Conservation (phyloP, 2,888 invertebrate species). For the Habrosyne pyritoides region DNA sequence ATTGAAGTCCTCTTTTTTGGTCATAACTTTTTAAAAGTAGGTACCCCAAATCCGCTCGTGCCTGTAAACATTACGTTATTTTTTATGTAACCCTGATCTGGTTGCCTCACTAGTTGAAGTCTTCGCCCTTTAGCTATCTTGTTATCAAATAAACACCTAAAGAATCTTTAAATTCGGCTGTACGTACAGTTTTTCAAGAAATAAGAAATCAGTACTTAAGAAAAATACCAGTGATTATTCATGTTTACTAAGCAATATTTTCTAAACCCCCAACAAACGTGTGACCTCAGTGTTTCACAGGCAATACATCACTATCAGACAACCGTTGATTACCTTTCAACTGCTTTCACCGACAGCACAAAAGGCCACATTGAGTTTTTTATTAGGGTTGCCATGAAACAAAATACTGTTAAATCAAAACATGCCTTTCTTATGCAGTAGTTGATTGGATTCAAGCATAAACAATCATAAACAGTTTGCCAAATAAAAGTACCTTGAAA, state of each 20-base stretch:
- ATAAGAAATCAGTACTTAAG: not conserved
- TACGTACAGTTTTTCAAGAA: not conserved
- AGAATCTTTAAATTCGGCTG: not conserved
- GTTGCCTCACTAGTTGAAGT: no score
- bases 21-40: no score
- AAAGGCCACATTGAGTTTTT: not conserved
- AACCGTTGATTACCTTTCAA: constrained; percentile 7
- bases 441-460: no score
- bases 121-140: no score
- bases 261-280: not conserved
- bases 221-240: not conserved
- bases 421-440: not conserved
- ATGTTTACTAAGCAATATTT: not conserved
- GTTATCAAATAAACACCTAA: no score
- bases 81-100: no score
- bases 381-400: constrained; percentile 1
- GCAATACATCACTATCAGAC: constrained; percentile 7
- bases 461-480: no score
- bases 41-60: no score
- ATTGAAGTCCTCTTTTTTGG: no score
- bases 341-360: constrained; percentile 4
- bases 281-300: not conserved
- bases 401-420: not conserved
- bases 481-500: no score
- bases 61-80: no score